Evolutionary conservation across 2,113 vertebrate genomes (phyloP).

Genomic region (Sakesphorus luctuosus): DNA sequence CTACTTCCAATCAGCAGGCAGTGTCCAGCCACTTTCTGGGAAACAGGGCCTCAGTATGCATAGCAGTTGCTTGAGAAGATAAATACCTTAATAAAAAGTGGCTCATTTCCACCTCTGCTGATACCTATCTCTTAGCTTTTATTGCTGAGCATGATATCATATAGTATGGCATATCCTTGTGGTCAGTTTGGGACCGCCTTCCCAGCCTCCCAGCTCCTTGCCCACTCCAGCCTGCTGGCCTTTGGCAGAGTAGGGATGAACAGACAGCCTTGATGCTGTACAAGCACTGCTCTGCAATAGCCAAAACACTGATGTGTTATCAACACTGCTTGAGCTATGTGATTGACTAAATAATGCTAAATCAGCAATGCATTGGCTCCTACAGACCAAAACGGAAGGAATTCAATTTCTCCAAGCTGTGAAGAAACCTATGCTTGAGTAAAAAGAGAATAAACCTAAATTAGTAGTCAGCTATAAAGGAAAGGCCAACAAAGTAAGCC

Average conservation of each 20-base stretch:
- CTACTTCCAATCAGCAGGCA: not conserved
- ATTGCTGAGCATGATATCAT: not conserved
- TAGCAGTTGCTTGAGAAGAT: not conserved
- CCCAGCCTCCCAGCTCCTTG: not conserved
- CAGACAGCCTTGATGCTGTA: not conserved
- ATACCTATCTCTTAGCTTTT: not conserved
- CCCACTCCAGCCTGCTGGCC: not conserved
- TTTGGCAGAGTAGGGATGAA: not conserved
- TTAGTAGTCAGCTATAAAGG: not conserved
- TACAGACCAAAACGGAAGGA: not conserved
- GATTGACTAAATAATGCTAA: not conserved
- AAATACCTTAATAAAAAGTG: not conserved
- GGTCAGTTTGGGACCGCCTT: not conserved
- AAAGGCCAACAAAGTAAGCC: not conserved
- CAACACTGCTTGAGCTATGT: not conserved
- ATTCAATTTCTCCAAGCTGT: not conserved
- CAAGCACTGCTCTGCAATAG: not conserved
- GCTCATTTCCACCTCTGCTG: not conserved
- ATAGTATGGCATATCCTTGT: not conserved
- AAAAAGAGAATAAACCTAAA: not conserved
- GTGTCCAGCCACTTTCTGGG: not conserved
- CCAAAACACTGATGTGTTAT: not conserved
- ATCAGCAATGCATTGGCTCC: not conserved
- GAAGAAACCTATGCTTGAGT: not conserved
- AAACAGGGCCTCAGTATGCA: not conserved